Base-by-base conservation (phyloP, 2,888 invertebrate species). In the Heteropelma amictum region DNA sequence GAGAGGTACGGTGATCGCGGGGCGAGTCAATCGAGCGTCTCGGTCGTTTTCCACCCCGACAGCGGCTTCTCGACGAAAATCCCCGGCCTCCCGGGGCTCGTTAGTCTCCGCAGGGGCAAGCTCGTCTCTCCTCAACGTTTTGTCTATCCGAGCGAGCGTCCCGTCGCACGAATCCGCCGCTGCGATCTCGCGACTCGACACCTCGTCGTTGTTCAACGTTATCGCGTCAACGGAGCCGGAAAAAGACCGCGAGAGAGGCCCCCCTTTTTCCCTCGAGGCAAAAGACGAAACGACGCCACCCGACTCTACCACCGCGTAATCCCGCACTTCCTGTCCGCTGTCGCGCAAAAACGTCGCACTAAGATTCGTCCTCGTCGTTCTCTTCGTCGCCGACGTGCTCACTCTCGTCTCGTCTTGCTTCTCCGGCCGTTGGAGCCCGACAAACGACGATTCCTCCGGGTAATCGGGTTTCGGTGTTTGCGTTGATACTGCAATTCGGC, bases 401-500 rank as follows among this genome's bases (percentile, higher is more conserved):
- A 17, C 47, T 45, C 21, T 53, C 14, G 28, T 51, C 61, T 54
- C 58, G 33, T 61, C 47, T 19, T 26, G 38, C 45, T 49, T 60
- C 51, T 21, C 67, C 77, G 14, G 30, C 23, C 3, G 33, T 67
- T 26, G 42, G n/a, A 35, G 42, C n/a, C 14, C 26, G 10, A 38
- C 58, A 30, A 42, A 21, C 35, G 35, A 28, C 35, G 38, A 8
- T 8, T 67, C 23, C 35, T 42, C 68, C 53, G 23, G 10, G 61
- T 65, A 53, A 40, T 74, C 72, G 68, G 58, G 21, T 74, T 53
- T 47, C 76, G 65, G 35, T 47, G 51, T 69, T 72, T 79, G 79
- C 76, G 69, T 56, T 47, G 78, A 80, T 82, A 79, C 78, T 76
- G 82, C 84, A 80, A 84, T 74, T 82, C 78, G 75, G 84, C 84